These are phyloP conservation scores for Campoletis raptor DNA, from an alignment of 2,888 invertebrate species.

Conservation along the genomic window DNA sequence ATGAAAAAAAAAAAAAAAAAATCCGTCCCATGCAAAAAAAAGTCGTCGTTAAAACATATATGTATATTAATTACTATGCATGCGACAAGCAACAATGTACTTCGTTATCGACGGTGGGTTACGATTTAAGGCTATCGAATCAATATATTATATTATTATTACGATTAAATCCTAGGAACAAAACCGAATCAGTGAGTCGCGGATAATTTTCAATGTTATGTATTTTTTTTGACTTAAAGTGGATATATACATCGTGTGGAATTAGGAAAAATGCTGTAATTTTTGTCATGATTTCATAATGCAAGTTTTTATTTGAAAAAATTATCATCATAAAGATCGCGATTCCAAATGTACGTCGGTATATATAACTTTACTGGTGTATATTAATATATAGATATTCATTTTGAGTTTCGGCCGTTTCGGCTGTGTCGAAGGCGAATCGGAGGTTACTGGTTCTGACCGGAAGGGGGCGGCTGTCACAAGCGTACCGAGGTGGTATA, in stretches of 20 bases:
- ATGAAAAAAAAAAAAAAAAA: neutral
- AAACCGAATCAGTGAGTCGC: neutral
- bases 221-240: neutral
- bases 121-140: neutral
- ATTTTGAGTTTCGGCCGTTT: neutral
- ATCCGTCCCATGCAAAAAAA: neutral
- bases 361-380: neutral
- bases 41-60: no score
- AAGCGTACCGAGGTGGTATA: neutral
- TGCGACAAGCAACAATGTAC: neutral
- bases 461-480: constrained; percentile 58
- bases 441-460: constrained; percentile 46
- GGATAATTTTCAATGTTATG: neutral
- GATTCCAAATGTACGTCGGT: neutral
- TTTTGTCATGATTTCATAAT: neutral
- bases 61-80: neutral
- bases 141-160: neutral
- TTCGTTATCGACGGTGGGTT: neutral
- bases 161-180: neutral
- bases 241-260: neutral
- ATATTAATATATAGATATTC: neutral
- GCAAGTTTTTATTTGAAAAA: neutral
- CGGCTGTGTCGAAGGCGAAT: neutral
- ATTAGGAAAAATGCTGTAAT: neutral
- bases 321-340: neutral